phyloP scores from a whole-genome alignment of 2,797 vertebrate species.

The Aplochiton taeniatus region DNA sequence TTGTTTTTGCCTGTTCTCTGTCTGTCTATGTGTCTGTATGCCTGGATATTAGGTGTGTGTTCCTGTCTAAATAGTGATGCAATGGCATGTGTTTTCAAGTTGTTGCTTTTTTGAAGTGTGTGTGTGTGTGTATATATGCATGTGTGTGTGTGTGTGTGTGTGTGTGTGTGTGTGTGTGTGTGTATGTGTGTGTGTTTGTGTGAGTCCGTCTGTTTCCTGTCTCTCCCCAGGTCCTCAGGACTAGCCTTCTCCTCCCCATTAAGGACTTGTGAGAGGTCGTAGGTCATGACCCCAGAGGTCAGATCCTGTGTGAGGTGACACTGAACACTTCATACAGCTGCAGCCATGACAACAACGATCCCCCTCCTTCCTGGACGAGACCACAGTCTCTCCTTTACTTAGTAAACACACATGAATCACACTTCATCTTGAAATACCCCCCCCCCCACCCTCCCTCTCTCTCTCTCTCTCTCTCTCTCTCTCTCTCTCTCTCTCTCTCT shows the following conservation, averaged over 20 bases:
- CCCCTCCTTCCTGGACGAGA: conserved; percentile 2
- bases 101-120: neutral
- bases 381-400: neutral
- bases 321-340: conserved; percentile 9
- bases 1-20: too few species aligned
- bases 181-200: neutral
- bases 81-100: too few species aligned
- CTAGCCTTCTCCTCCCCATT: neutral
- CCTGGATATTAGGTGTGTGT: too few species aligned
- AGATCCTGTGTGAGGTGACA: conserved; percentile 15
- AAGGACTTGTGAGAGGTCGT: conserved; percentile 9
- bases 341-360: neutral
- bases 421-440: too few species aligned
- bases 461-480: neutral
- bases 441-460: neutral
- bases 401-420: too few species aligned
- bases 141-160: neutral
- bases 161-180: neutral
- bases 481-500: neutral
- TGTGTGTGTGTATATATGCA: neutral
- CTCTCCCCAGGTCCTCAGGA: neutral
- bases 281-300: neutral
- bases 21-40: too few species aligned
- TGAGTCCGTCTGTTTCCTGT: conserved; percentile 5
- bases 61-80: too few species aligned